Conservation (phyloP, 2,113 vertebrate species). For the Egretta garzetta region DNA sequence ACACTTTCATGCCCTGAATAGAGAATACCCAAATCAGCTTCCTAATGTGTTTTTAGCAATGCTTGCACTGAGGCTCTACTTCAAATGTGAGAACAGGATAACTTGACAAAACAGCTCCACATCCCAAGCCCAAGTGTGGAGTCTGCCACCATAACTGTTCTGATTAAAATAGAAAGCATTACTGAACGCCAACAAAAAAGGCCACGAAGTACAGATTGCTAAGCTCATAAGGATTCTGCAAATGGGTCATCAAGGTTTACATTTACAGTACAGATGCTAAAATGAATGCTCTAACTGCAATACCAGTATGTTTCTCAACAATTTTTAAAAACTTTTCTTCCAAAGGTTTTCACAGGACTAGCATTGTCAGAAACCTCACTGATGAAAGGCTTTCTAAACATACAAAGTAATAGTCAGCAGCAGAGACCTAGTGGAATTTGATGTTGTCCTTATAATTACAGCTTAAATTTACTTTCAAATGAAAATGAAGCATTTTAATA, state of each 20-base stretch:
- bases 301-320: background rate
- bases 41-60: slow-evolving; percentile 1
- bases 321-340: background rate
- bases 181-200: background rate
- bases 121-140: background rate
- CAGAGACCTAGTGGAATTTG: background rate
- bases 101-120: background rate
- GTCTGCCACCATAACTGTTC: slow-evolving; percentile 46
- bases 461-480: background rate
- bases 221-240: background rate
- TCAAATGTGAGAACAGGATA: background rate
- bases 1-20: slow-evolving; percentile 22
- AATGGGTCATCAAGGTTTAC: background rate
- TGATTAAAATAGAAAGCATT: slow-evolving; percentile 36
- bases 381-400: background rate
- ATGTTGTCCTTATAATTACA: background rate
- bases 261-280: background rate
- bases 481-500: background rate
- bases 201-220: background rate
- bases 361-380: background rate
- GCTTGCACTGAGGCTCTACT: background rate
- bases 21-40: background rate
- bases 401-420: background rate
- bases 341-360: background rate
- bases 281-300: background rate